Percentiles rank a stretch among this genome's conserved stretches.
Evolutionary conservation across 2,797 vertebrate species (phyloP).

Genomic region (Pterois miles): DNA sequence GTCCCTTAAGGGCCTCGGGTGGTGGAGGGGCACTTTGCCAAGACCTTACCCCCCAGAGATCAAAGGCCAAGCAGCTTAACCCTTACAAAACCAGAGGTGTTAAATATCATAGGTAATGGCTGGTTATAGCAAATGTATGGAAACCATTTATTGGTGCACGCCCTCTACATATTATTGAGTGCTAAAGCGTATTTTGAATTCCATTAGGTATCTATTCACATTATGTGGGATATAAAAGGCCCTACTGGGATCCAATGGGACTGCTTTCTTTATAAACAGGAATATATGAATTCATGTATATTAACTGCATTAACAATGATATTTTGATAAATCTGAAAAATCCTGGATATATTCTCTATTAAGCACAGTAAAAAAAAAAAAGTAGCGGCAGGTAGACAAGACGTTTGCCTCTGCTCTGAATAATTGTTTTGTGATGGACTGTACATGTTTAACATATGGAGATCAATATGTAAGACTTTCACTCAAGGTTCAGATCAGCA

Average conservation of each 20-base stretch:
- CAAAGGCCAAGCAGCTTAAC: constrained; percentile 87
- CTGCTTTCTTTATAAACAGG: constrained; percentile 2
- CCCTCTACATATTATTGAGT: constrained; percentile 12
- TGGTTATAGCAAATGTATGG: constrained; percentile 71
- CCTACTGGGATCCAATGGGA: background rate
- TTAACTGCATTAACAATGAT: constrained; percentile 2
- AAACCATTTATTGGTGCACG: constrained; percentile 59
- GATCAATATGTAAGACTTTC: constrained; percentile 82
- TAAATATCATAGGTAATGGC: constrained; percentile 84
- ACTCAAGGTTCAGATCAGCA: constrained; percentile 77
- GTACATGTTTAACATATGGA: constrained; percentile 80
- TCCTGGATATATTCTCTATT: constrained; percentile 12
- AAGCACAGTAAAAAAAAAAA: constrained; percentile 13
- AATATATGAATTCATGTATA: background rate
- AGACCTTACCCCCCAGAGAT: constrained; percentile 81
- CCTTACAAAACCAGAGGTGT: constrained; percentile 82
- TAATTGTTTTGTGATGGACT: constrained; percentile 81
- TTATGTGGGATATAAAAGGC: constrained; percentile 11
- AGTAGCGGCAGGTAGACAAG: constrained; percentile 29
- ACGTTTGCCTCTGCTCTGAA: constrained; percentile 66
- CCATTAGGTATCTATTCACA: constrained; percentile 26
- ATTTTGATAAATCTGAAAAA: constrained; percentile 5
- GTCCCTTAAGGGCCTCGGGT: constrained; percentile 80
- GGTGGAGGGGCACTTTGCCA: constrained; percentile 81
- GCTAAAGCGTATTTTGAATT: constrained; percentile 33